phyloP scores from a whole-genome alignment of 2,797 vertebrate genomes.

The Neosalanx taihuensis region DNA sequence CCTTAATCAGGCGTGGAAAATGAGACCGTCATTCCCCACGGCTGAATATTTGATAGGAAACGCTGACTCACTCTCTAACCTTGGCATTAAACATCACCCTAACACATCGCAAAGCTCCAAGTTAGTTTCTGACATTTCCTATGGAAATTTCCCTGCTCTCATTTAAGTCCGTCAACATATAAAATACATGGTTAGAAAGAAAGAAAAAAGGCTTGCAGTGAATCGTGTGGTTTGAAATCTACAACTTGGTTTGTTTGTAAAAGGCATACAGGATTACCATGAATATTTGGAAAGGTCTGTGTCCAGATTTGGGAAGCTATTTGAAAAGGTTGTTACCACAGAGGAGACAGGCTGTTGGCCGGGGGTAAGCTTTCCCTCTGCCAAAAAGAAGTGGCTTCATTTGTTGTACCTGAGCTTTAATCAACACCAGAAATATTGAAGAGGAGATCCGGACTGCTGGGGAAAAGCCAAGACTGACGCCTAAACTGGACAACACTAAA shows the following conservation, averaged over 20 bases:
- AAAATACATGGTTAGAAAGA: conserved; percentile 2
- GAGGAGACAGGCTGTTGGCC: conserved; percentile 50
- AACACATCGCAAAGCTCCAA: neutral
- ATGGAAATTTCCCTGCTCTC: neutral
- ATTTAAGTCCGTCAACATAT: conserved; percentile 24
- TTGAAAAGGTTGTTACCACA: conserved; percentile 63
- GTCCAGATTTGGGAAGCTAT: conserved; percentile 45
- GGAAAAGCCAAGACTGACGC: conserved; percentile 49
- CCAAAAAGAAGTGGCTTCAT: conserved; percentile 67
- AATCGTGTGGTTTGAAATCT: conserved; percentile 41
- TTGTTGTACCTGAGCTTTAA: conserved; percentile 69
- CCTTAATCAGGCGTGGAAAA: conserved; percentile 11
- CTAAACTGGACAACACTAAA: conserved; percentile 40
- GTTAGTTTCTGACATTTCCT: conserved; percentile 3
- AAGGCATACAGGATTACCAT: conserved; percentile 49
- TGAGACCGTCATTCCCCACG: conserved; percentile 14
- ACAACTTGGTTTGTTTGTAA: conserved; percentile 54
- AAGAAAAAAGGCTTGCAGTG: conserved; percentile 32
- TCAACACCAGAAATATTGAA: conserved; percentile 62
- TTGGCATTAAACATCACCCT: neutral
- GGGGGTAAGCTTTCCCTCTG: conserved; percentile 59
- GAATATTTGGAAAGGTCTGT: conserved; percentile 49
- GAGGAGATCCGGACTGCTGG: conserved; percentile 59
- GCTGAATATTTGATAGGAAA: too few species aligned
- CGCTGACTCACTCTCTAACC: too few species aligned